A percentile compares a stretch with the other conserved stretches of the same genome.
Evolutionary conservation across 2,888 invertebrate genomes (phyloP).

Genomic region (Euplagia quadripunctaria): DNA sequence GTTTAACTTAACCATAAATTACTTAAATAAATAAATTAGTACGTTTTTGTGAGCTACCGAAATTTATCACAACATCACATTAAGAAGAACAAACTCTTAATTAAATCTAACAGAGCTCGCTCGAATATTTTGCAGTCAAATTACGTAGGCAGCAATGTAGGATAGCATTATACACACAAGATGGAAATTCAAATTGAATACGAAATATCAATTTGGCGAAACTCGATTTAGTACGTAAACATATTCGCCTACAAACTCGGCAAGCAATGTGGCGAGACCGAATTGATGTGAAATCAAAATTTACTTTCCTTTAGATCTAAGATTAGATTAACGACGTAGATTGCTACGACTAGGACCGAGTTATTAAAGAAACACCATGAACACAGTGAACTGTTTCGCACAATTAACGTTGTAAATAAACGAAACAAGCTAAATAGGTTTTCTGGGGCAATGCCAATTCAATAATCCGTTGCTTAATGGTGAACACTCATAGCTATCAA

Average conservation of each 20-base stretch:
- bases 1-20: no score
- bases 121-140: not conserved
- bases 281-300: slow-evolving; percentile 59
- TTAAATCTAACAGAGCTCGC: not conserved
- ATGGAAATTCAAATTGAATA: slow-evolving; percentile 38
- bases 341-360: slow-evolving; percentile 29
- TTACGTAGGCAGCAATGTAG: not conserved
- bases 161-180: slow-evolving; percentile 15
- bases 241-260: slow-evolving; percentile 35
- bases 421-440: slow-evolving; percentile 39
- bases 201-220: slow-evolving; percentile 34
- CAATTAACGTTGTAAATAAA: slow-evolving; percentile 50
- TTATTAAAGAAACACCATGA: slow-evolving; percentile 40
- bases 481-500: not conserved
- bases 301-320: slow-evolving; percentile 64
- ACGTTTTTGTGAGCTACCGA: not conserved
- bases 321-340: slow-evolving; percentile 61
- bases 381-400: slow-evolving; percentile 46
- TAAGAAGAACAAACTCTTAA: not conserved
- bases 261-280: slow-evolving; percentile 36
- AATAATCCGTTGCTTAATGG: not conserved
- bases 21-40: no score
- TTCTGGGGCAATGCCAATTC: slow-evolving; percentile 19
- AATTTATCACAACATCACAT: not conserved
- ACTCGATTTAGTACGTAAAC: slow-evolving; percentile 23